Evolutionary conservation across 2,797 vertebrate genomes (phyloP).

Genomic region (Chaetophractus vellerosus): DNA sequence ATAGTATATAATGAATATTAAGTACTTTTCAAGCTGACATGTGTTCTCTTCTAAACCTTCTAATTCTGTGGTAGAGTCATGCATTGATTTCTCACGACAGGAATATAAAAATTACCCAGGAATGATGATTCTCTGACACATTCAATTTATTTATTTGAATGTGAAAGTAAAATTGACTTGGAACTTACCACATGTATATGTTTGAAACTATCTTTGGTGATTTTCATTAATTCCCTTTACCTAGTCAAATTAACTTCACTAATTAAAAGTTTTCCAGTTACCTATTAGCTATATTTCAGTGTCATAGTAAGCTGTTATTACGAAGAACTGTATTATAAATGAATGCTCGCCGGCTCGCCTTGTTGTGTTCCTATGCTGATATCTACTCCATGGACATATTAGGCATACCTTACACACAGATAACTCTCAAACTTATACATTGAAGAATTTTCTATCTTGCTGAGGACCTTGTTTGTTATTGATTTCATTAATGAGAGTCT

Average conservation of each 20-base stretch:
- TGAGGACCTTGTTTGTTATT: neutral
- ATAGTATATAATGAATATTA: constrained; percentile 4
- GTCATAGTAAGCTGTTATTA: neutral
- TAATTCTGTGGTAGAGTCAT: constrained; percentile 80
- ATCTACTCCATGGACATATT: neutral
- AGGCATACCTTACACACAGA: neutral
- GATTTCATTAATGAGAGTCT: neutral
- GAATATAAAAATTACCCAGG: constrained; percentile 84
- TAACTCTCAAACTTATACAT: neutral
- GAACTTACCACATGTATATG: constrained; percentile 73
- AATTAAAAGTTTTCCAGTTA: constrained; percentile 67
- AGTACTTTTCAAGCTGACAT: constrained; percentile 80
- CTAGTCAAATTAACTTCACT: neutral
- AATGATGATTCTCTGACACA: constrained; percentile 83
- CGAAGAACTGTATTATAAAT: neutral
- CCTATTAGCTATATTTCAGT: constrained; percentile 61
- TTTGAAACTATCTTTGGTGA: constrained; percentile 77
- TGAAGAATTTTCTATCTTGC: neutral
- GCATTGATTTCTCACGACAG: constrained; percentile 82
- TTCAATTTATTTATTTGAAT: constrained; percentile 86
- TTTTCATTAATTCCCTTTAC: constrained; percentile 68
- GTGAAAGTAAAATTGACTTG: constrained; percentile 85
- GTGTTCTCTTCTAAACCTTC: constrained; percentile 77
- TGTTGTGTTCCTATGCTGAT: neutral
- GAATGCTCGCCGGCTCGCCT: neutral